Conservation (phyloP, 2,888 invertebrate species). For the Microchrysa polita region DNA sequence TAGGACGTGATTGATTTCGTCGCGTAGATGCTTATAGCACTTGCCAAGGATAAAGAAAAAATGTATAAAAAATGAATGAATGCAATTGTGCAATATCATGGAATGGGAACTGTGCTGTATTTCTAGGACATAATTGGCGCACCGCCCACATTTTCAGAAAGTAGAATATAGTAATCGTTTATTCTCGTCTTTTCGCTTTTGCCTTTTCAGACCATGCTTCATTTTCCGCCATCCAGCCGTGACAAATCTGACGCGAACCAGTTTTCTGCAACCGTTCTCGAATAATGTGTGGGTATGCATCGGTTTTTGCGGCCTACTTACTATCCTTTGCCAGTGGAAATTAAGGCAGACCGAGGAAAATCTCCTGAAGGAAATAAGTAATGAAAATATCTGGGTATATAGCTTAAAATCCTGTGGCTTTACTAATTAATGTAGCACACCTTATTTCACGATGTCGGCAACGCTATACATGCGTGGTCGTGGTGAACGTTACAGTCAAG, state of each 20-base stretch:
- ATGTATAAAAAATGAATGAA: slow-evolving; percentile 44
- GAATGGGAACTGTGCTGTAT: background rate
- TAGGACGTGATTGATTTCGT: slow-evolving; percentile 35
- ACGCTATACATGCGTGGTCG: background rate
- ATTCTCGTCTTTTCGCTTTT: background rate
- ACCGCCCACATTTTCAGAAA: too few relatives aligned
- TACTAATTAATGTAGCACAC: slow-evolving; percentile 48
- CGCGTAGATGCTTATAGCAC: slow-evolving; percentile 15
- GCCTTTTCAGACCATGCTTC: slow-evolving; percentile 69
- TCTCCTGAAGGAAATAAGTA: slow-evolving; percentile 45
- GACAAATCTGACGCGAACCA: slow-evolving; percentile 68
- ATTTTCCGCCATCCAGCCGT: slow-evolving; percentile 75
- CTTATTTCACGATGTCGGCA: background rate
- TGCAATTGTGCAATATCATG: slow-evolving; percentile 12
- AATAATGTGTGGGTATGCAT: slow-evolving; percentile 69
- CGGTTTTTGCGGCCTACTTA: slow-evolving; percentile 59
- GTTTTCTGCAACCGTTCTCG: slow-evolving; percentile 73
- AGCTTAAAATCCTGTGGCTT: slow-evolving; percentile 36
- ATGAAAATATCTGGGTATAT: slow-evolving; percentile 38
- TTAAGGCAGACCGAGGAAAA: slow-evolving; percentile 29
- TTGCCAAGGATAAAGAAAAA: too few relatives aligned
- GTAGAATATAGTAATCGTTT: too few relatives aligned
- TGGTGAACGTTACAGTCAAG: background rate
- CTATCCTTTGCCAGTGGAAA: slow-evolving; percentile 57
- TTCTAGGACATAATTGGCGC: too few relatives aligned